A percentile compares a stretch with the other conserved stretches of the same genome.
These are phyloP conservation scores for Anthonomus grandis DNA, from an alignment of 1,140 invertebrate genomes.

Conservation along the genomic window DNA sequence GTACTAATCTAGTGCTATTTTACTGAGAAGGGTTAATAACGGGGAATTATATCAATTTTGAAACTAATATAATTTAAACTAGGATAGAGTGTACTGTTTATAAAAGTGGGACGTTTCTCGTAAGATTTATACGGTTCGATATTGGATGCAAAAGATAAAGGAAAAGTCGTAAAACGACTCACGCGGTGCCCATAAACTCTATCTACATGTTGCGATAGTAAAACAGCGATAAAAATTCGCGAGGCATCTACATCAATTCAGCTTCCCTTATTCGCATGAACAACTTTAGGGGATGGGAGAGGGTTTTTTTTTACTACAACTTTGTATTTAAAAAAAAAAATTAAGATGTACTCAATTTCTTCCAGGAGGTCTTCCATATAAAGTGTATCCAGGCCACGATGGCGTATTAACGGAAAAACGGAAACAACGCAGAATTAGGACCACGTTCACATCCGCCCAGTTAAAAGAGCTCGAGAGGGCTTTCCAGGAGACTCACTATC, in stretches of 20 bases:
- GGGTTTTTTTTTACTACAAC: not conserved
- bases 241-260: slow-evolving; percentile 22
- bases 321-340: not conserved
- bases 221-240: slow-evolving; percentile 22
- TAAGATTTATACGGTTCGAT: slow-evolving; percentile 18
- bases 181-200: slow-evolving; percentile 19
- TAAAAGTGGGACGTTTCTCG: not conserved
- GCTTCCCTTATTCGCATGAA: slow-evolving; percentile 20
- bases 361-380: slow-evolving; percentile 78
- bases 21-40: too few relatives aligned
- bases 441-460: slow-evolving; percentile 95
- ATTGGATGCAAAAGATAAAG: slow-evolving; percentile 16
- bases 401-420: slow-evolving; percentile 82
- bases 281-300: slow-evolving; percentile 13
- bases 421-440: slow-evolving; percentile 90
- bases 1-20: too few relatives aligned
- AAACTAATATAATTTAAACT: too few relatives aligned
- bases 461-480: slow-evolving; percentile 94
- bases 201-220: slow-evolving; percentile 23
- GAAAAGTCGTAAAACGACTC: slow-evolving; percentile 17
- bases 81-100: too few relatives aligned
- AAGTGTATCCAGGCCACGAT: slow-evolving; percentile 82
- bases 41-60: too few relatives aligned
- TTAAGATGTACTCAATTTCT: slow-evolving; percentile 17
- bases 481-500: slow-evolving; percentile 97